Evolutionary conservation across 2,113 vertebrate genomes (phyloP).

Genomic region (Clupea harengus): DNA sequence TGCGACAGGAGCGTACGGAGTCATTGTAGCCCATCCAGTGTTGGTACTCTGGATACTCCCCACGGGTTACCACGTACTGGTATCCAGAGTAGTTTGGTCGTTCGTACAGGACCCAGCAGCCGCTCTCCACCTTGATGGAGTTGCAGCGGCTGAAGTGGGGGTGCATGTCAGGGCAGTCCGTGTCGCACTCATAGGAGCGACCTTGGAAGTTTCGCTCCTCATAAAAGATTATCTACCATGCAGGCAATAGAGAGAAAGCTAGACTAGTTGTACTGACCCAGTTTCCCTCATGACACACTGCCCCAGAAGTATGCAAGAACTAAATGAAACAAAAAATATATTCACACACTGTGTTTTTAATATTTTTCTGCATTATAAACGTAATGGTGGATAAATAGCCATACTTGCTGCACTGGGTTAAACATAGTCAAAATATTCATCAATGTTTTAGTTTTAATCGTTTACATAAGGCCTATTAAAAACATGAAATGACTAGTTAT

Average conservation of each 20-base stretch:
- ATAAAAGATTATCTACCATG: conserved; percentile 55
- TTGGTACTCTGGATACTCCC: conserved; percentile 60
- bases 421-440: background rate
- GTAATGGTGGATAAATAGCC: background rate
- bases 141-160: conserved; percentile 57
- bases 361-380: background rate
- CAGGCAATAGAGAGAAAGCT: background rate
- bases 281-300: background rate
- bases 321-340: background rate
- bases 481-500: background rate
- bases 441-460: background rate
- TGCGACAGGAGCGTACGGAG: conserved; percentile 52
- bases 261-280: background rate
- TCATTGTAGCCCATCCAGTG: conserved; percentile 60
- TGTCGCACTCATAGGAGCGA: conserved; percentile 57
- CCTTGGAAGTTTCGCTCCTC: conserved; percentile 63
- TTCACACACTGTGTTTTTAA: background rate
- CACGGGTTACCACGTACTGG: conserved; percentile 58
- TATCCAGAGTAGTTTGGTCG: conserved; percentile 57
- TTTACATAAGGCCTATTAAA: too few relatives aligned
- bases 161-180: conserved; percentile 58
- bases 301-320: background rate
- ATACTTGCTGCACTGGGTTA: too few relatives aligned
- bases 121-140: conserved; percentile 55
- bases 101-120: conserved; percentile 61